Evolutionary conservation across 1,140 invertebrate genomes (phyloP).

Genomic region (Drosophila willistoni): DNA sequence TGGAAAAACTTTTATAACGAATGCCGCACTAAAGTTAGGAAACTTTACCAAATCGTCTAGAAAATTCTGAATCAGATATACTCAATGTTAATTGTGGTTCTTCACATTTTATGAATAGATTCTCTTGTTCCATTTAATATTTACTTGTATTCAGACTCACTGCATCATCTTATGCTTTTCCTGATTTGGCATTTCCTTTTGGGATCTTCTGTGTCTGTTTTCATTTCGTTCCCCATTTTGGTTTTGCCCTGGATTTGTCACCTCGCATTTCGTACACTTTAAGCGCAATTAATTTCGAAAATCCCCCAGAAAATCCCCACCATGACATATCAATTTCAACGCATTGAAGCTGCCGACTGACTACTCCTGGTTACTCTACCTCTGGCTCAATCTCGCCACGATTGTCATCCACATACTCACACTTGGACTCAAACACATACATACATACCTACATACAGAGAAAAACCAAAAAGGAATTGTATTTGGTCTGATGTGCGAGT

Average conservation of each 20-base stretch:
- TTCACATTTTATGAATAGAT: too few species aligned
- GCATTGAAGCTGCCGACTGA: slow-evolving; percentile 24
- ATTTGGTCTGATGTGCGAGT: neutral
- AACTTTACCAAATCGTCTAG: too few species aligned
- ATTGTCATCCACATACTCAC: neutral
- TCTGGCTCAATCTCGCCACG: neutral
- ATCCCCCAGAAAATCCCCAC: slow-evolving; percentile 51
- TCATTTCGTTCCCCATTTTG: neutral
- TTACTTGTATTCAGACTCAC: neutral
- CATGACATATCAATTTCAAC: slow-evolving; percentile 64
- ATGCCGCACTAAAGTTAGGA: too few species aligned
- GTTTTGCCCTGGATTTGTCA: slow-evolving; percentile 28
- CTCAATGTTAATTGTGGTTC: too few species aligned
- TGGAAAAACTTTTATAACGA: too few species aligned
- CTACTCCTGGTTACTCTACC: slow-evolving; percentile 15
- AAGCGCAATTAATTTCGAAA: slow-evolving; percentile 58
- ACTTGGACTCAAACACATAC: neutral
- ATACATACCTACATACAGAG: neutral
- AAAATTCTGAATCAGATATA: too few species aligned
- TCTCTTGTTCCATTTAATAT: too few species aligned
- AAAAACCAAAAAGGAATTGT: neutral
- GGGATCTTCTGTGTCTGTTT: neutral
- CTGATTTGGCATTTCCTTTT: neutral
- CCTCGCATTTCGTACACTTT: slow-evolving; percentile 31
- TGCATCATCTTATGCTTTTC: neutral